Conservation (phyloP, 2,113 vertebrate genomes). For the Steatornis caripensis region DNA sequence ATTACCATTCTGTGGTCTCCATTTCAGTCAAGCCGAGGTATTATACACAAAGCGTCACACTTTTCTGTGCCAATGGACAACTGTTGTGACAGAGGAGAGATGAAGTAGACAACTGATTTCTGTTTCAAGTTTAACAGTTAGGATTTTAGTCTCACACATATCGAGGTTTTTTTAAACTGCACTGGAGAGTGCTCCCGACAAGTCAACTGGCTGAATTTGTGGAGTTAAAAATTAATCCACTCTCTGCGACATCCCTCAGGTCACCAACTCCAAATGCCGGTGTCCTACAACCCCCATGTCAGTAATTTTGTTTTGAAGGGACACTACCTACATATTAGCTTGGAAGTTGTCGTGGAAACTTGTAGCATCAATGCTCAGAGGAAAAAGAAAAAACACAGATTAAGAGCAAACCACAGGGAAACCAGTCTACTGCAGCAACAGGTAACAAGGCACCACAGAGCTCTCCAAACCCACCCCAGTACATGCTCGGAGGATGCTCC, state of each 20-base stretch:
- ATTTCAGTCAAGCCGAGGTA: neutral
- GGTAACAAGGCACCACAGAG: neutral
- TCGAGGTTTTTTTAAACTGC: accelerated
- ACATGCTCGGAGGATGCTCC: neutral
- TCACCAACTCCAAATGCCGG: neutral
- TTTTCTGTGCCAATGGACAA: neutral
- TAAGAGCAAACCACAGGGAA: neutral
- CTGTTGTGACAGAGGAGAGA: neutral
- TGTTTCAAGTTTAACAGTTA: neutral
- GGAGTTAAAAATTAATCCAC: neutral
- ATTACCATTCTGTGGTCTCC: neutral
- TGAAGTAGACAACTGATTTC: neutral
- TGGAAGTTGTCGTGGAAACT: neutral
- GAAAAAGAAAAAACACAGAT: neutral
- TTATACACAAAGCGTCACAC: neutral
- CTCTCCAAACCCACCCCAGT: neutral
- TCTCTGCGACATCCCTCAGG: neutral
- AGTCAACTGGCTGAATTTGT: neutral
- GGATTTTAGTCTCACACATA: neutral
- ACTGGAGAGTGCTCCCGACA: neutral
- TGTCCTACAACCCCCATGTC: accelerated
- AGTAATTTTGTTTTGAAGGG: neutral
- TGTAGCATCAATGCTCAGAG: neutral
- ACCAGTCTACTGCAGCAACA: neutral
- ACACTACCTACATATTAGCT: neutral